These are phyloP conservation scores for Ascaphus truei DNA, from an alignment of 2,113 vertebrate species.

Conservation along the genomic window DNA sequence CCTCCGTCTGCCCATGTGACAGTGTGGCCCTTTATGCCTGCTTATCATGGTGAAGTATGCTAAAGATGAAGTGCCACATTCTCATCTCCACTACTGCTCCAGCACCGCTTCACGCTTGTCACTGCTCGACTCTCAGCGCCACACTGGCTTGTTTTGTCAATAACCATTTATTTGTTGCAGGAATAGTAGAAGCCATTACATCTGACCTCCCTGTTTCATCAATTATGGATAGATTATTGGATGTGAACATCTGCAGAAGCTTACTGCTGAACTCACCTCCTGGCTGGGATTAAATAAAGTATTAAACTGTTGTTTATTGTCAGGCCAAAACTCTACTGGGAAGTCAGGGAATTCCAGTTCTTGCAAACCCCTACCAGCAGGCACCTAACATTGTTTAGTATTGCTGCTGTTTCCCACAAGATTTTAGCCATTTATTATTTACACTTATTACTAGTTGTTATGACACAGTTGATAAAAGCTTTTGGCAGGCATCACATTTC, in stretches of 20 bases:
- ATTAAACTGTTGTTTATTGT: conserved; percentile 99
- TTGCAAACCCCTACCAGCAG: conserved; percentile 77
- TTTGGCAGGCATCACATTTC: conserved; percentile 73
- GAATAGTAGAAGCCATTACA: conserved; percentile 94
- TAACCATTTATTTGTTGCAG: conserved; percentile 99
- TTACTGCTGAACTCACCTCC: conserved; percentile 89
- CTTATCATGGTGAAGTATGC: conserved; percentile 41
- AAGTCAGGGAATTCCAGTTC: conserved; percentile 80
- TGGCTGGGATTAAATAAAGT: conserved; percentile 97
- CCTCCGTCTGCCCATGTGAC: conserved; percentile 50
- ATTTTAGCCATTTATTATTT: conserved; percentile 86
- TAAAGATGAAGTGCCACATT: conserved; percentile 43
- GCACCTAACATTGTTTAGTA: conserved; percentile 79
- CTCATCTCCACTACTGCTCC: conserved; percentile 46
- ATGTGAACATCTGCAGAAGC: conserved; percentile 98
- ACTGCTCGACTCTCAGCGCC: conserved; percentile 70
- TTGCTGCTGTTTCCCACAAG: conserved; percentile 68
- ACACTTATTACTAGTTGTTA: conserved; percentile 87
- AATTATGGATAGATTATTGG: conserved; percentile 99
- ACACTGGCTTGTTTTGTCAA: conserved; percentile 97
- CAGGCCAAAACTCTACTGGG: conserved; percentile 91
- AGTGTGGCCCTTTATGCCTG: conserved; percentile 44
- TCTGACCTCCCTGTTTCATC: conserved; percentile 99
- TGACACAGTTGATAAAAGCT: conserved; percentile 84
- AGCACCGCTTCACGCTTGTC: conserved; percentile 59